Base-by-base conservation (phyloP, 2,797 vertebrate species). In the Oreochromis grahami region DNA sequence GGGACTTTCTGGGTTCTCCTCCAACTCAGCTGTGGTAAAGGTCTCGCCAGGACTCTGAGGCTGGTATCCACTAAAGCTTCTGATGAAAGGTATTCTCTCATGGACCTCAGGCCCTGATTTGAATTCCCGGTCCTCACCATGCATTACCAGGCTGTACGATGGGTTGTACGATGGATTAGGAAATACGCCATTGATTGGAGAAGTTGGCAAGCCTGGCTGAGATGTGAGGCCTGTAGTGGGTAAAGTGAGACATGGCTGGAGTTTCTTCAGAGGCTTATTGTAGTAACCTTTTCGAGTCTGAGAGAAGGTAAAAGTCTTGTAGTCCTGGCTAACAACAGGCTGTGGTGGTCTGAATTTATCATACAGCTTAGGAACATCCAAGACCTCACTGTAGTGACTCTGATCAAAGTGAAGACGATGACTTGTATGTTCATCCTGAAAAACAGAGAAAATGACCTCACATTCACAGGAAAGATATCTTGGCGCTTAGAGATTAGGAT, bases 301-400 rank as follows among this genome's bases (percentile, higher is more conserved):
- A 13, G 60, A 1, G 26, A 21, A 79, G 32, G 14, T 12, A 26
- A 38, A 2, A 17, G 17, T 3, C 24, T 1, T 5, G 24, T 83
- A 14, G 8, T 86, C 41, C 8, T 48, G 60, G 24, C 5, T 7
- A 3, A 21, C 24, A 52, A 14, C 51, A 2, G 51, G 77, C 6
- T 15, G 7, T 2, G 10, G 51, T 19, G 15, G 8, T 21, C 4
- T 51, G 4, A 24, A 4, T 76, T 84, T 56, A 43, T 2, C 32
- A 3, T 38, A 36, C 26, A 90, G 68, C 11, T 86, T 21, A 1
- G 76, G 79, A 74, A 92, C 7, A 24, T 95, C 95, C 63, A 96
- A 82, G 43, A 96, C 92, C 63, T 97, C 94, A 91, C 94, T 45
- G 95, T 96, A 94, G 1, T 92, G 93, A 77, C 94, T 95, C 0